Conservation (phyloP, 2,888 invertebrate genomes). For the Cheilosia impressa region DNA sequence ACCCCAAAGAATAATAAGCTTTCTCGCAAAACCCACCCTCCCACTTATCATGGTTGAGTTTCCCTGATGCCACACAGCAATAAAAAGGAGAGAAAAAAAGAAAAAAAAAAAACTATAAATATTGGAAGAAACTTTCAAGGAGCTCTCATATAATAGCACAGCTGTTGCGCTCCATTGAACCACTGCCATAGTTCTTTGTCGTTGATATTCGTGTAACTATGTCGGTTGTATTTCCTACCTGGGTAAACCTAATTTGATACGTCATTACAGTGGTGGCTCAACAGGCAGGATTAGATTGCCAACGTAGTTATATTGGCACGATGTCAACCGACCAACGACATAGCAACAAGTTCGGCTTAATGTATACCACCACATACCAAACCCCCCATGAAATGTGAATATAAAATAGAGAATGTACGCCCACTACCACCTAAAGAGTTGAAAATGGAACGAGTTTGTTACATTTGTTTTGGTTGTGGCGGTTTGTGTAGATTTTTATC, state of each 20-base stretch:
- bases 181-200: slow-evolving; percentile 34
- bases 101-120: not conserved
- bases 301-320: slow-evolving; percentile 61
- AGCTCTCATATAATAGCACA: slow-evolving; percentile 26
- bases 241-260: slow-evolving; percentile 60
- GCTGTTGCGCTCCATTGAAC: slow-evolving; percentile 49
- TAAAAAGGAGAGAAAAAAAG: not conserved
- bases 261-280: slow-evolving; percentile 59
- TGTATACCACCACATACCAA: slow-evolving; percentile 8
- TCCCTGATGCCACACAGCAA: not conserved
- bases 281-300: slow-evolving; percentile 60
- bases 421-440: slow-evolving; percentile 1
- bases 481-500: slow-evolving; percentile 15
- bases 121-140: slow-evolving; percentile 34
- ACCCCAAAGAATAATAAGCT: not conserved
- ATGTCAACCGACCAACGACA: slow-evolving; percentile 52
- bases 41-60: not conserved
- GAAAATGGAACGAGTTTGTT: not conserved
- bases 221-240: not conserved
- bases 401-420: slow-evolving; percentile 19
- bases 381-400: slow-evolving; percentile 19
- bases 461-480: not conserved
- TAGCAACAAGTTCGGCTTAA: slow-evolving; percentile 62
- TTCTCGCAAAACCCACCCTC: not conserved
- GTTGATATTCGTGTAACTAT: slow-evolving; percentile 34